Conservation (phyloP, 2,888 invertebrate species). For the Lasiommata megera region DNA sequence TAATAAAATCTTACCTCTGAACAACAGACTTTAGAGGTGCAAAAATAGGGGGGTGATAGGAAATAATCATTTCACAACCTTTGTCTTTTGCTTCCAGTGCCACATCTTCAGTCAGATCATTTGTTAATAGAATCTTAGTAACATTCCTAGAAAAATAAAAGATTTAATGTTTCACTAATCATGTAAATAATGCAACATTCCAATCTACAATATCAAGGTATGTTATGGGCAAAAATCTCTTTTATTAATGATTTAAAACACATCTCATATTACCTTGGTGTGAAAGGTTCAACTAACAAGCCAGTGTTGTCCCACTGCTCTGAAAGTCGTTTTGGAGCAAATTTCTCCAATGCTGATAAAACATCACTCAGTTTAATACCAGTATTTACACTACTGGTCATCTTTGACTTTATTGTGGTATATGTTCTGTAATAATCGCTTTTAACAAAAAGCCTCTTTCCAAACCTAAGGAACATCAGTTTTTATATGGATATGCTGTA, state of each 20-base stretch:
- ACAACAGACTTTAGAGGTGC: conserved; percentile 89
- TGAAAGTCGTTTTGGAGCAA: conserved; percentile 87
- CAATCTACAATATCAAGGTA: too few species aligned
- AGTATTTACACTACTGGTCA: conserved; percentile 53
- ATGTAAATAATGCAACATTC: too few species aligned
- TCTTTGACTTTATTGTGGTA: conserved; percentile 45
- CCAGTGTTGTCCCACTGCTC: conserved; percentile 98
- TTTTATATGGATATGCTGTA: conserved; percentile 7
- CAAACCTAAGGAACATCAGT: conserved; percentile 62
- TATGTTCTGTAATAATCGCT: conserved; percentile 39
- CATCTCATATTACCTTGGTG: conserved; percentile 60
- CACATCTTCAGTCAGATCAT: conserved; percentile 95
- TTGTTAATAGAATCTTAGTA: conserved; percentile 89
- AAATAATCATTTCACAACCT: conserved; percentile 89
- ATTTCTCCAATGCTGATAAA: conserved; percentile 82
- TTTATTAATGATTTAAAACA: too few species aligned
- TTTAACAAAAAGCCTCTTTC: conserved; percentile 42
- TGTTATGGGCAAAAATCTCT: too few species aligned
- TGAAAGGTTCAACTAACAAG: conserved; percentile 90
- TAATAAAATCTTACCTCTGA: conserved; percentile 83
- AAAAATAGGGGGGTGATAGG: conserved; percentile 98
- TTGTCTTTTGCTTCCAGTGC: conserved; percentile 88
- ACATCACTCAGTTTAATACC: conserved; percentile 77
- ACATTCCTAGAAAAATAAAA: conserved; percentile 67
- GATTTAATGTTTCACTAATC: not conserved